Evolutionary conservation across 2,797 vertebrate genomes (phyloP).

Genomic region (Rhinoraja longicauda): DNA sequence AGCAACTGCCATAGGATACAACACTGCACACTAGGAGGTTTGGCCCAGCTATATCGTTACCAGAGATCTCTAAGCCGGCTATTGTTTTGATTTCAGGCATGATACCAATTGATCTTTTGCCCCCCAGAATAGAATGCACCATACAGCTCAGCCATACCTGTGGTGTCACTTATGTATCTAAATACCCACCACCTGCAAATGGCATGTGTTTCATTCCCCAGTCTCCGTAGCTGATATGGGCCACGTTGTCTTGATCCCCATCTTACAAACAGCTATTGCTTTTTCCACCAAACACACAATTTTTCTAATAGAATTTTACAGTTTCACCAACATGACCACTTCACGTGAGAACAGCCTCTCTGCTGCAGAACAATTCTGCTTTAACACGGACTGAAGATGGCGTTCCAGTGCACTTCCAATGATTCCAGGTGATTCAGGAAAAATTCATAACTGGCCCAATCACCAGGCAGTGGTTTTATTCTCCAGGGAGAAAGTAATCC

Average conservation of each 20-base stretch:
- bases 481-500: neutral
- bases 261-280: conserved; percentile 41
- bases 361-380: neutral
- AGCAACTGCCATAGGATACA: conserved; percentile 54
- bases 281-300: conserved; percentile 40
- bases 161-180: conserved; percentile 44
- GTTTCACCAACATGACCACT: conserved; percentile 9
- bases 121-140: conserved; percentile 1
- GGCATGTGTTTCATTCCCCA: neutral
- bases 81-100: conserved; percentile 43
- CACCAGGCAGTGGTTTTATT: neutral
- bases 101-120: conserved; percentile 38
- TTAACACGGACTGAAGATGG: neutral
- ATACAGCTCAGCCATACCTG: conserved; percentile 37
- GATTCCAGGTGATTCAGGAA: conserved; percentile 26
- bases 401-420: neutral
- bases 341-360: neutral
- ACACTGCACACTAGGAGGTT: conserved; percentile 56
- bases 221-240: neutral
- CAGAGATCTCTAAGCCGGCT: conserved; percentile 45
- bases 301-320: neutral
- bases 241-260: conserved; percentile 38
- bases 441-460: neutral
- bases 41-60: conserved; percentile 59
- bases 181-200: conserved; percentile 42